A percentile compares a stretch with the other conserved stretches of the same genome.
phyloP scores from a whole-genome alignment of 2,888 invertebrate species.

The Eilema caniola region DNA sequence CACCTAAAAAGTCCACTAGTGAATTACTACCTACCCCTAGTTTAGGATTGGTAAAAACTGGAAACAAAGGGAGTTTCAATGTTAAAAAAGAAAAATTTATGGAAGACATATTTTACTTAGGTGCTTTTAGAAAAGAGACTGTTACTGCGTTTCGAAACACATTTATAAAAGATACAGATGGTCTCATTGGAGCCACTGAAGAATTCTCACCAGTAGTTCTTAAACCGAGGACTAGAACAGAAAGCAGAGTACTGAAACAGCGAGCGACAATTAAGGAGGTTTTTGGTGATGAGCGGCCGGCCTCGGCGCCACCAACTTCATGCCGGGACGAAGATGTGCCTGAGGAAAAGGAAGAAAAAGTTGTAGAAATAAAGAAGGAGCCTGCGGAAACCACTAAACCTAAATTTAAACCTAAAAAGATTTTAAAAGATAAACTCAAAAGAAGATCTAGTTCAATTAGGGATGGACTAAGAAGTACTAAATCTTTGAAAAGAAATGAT shows the following conservation, averaged over 20 bases:
- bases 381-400: conserved; percentile 66
- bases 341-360: conserved; percentile 65
- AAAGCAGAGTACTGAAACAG: conserved; percentile 90
- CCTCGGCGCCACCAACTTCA: conserved; percentile 92
- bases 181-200: conserved; percentile 86
- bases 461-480: conserved; percentile 82
- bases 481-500: conserved; percentile 80
- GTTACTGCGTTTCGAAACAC: conserved; percentile 89
- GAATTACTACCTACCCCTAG: conserved; percentile 90
- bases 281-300: conserved; percentile 93
- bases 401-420: conserved; percentile 78
- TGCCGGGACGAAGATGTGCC: conserved; percentile 81
- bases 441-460: conserved; percentile 79
- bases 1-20: conserved; percentile 84
- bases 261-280: conserved; percentile 93
- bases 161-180: conserved; percentile 88
- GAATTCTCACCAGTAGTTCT: conserved; percentile 90
- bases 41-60: conserved; percentile 79
- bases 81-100: conserved; percentile 82
- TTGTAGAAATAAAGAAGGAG: conserved; percentile 70
- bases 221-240: conserved; percentile 91
- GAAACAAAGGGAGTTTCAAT: conserved; percentile 74
- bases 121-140: conserved; percentile 90
- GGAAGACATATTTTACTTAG: conserved; percentile 88
- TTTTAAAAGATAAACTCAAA: conserved; percentile 75